Percentiles rank a stretch among this genome's conserved stretches.
phyloP scores from a whole-genome alignment of 1,140 invertebrate genomes.

The Gryllus bimaculatus region DNA sequence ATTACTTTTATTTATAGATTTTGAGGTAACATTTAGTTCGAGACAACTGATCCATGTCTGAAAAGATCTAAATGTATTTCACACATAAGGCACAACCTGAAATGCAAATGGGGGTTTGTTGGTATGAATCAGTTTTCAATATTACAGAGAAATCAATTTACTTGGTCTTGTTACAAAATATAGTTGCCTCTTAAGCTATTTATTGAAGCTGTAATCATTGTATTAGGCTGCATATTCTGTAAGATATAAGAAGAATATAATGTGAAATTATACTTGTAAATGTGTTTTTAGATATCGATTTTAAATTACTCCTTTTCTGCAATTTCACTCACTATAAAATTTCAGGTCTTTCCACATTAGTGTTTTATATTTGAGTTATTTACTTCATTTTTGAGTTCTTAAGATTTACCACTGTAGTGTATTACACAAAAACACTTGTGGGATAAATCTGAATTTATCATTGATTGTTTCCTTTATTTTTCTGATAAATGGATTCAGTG shows the following conservation, averaged over 20 bases:
- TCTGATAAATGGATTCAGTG: too few relatives aligned
- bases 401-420: too few relatives aligned
- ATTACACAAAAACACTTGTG: too few relatives aligned
- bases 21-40: neutral
- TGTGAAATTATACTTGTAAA: neutral
- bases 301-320: too few relatives aligned
- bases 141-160: neutral
- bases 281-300: neutral
- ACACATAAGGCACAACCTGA: neutral
- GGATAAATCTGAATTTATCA: too few relatives aligned
- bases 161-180: neutral
- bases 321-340: too few relatives aligned
- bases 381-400: too few relatives aligned
- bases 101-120: neutral
- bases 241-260: neutral
- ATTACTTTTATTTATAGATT: neutral
- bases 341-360: too few relatives aligned
- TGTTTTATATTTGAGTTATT: too few relatives aligned
- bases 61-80: neutral
- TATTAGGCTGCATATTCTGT: neutral
- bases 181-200: constrained; percentile 4
- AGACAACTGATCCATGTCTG: neutral
- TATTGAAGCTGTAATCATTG: neutral
- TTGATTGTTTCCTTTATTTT: too few relatives aligned
- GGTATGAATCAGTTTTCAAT: neutral